Base-by-base conservation (phyloP, 2,113 vertebrate genomes). In the Sylvietta virens region DNA sequence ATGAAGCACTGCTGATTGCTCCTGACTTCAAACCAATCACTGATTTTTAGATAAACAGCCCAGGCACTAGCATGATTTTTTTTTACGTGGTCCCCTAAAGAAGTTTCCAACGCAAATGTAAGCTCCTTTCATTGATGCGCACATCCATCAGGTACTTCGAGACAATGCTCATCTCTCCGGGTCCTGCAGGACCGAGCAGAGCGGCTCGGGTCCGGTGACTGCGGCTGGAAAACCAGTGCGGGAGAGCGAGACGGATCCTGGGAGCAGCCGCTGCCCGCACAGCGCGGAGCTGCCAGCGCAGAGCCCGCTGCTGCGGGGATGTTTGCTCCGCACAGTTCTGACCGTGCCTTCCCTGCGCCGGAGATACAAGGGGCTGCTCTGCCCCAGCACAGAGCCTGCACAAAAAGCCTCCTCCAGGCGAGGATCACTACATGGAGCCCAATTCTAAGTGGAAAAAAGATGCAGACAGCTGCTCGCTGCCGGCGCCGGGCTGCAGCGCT, bases 341-440 rank as follows among this genome's bases (percentile, higher is more conserved):
- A 56, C 28, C 7, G 1, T 1, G 24, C 24, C 39, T 22, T 21
- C 80, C 35, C 85, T 33, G 61, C 47, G 58, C 78, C 11, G 1
- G 2, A 45, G 44, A 14, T 1, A 31, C 69, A 40, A 70, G 57
- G 8, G 48, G 87, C 84, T 40, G 45, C 83, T 72, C 33, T 8
- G 33, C 19, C 42, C 37, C 47, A 14, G 76, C 66, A 27, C 37
- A 14, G 19, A 57, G 31, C 37, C 72, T 13, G 42, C 78, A 40
- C n/a, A 11, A 72, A 54, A 18, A 54, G 65, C 22, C 56, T 87
- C 21, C 76, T 69, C 50, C 26, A 26, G 50, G 39, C n/a, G 35
- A 54, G 15, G 30, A 66, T 87, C 90, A 23, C 94, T 89, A 95
- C 95, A 40, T 82, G 92, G 87, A 93, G 86, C 91, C 30, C 87